Evolutionary conservation across 2,113 vertebrate species (phyloP).

Genomic region (Daubentonia madagascariensis): DNA sequence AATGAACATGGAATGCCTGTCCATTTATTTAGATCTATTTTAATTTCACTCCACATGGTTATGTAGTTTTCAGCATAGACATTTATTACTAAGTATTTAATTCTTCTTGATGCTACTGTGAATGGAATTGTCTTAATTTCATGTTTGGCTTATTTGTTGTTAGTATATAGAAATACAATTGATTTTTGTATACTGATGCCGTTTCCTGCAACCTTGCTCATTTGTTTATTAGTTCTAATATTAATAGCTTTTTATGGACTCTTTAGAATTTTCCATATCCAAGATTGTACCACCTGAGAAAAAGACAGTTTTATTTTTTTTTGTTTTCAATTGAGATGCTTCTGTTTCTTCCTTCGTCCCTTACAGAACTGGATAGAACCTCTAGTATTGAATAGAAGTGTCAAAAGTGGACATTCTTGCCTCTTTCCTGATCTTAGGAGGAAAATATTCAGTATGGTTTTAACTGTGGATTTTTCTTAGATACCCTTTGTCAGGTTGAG

Average conservation of each 20-base stretch:
- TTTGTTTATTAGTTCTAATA: constrained; percentile 5
- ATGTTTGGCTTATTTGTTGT: not conserved
- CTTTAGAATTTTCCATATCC: not conserved
- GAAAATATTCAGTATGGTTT: not conserved
- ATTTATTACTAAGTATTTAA: constrained; percentile 55
- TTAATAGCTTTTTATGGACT: not conserved
- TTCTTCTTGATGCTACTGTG: constrained; percentile 12
- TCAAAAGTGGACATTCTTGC: not conserved
- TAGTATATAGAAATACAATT: not conserved
- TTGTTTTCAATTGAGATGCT: not conserved
- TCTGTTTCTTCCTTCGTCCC: too few relatives aligned
- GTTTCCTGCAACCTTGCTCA: not conserved
- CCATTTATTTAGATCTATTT: constrained; percentile 44
- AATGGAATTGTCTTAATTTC: constrained; percentile 32
- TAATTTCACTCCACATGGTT: constrained; percentile 42
- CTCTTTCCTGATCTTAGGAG: not conserved
- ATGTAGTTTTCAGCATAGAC: not conserved
- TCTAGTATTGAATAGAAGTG: not conserved
- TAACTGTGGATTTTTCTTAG: not conserved
- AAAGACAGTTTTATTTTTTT: not conserved
- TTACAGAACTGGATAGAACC: not conserved
- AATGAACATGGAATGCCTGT: constrained; percentile 63
- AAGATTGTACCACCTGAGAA: not conserved
- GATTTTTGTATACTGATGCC: not conserved
- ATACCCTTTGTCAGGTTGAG: not conserved